Base-by-base conservation (phyloP, 1,140 invertebrate genomes). In the Neodiprion pinetum region DNA sequence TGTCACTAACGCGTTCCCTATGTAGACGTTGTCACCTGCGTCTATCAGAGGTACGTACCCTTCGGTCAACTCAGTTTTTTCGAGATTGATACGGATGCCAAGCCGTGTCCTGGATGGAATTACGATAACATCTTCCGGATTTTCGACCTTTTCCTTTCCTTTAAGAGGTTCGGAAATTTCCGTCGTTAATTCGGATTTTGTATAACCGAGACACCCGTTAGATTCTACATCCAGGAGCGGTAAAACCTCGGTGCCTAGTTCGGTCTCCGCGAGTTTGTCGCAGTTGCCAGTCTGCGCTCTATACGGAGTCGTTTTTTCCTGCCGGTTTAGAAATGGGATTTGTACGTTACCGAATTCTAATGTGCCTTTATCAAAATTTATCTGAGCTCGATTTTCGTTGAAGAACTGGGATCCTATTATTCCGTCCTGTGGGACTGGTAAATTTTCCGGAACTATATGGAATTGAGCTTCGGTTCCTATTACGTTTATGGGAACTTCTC, bases 41-140 rank as follows among this genome's bases (percentile, higher is more conserved):
- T 40, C 14, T 12, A 73, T 1, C 4, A 48, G 66, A 1, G 74
- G 74, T 4, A 72, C 4, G 23, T 75, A 75, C 3, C 74, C 74
- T 23, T 50, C 70, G 0, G 2, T n/a, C 0, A 75, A 1, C 0
- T 75, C 71, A n/a, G n/a, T 50, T 12, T 72, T 50, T 8, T 72
- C 47, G 28, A 50, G 65, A 7, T 72, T 17, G 28, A 72, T 9
- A 17, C 50, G 50, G 40, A 17, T 66, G 53, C 47, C 72, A 65
- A 48, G 14, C 11, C 61, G 72, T n/a, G 72, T 73, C 23, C 53
- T n/a, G 1, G 72, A 48, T 21, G 72, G 72, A 47, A 73, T 65
- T 9, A 66, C 66, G 40, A 73, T 73, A 7, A 53, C 72, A 66
- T 66, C 8, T 14, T 73, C 40, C 28, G 65, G 65, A 73, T 21